phyloP scores from a whole-genome alignment of 2,113 vertebrate genomes.

The Uropsilus gracilis region DNA sequence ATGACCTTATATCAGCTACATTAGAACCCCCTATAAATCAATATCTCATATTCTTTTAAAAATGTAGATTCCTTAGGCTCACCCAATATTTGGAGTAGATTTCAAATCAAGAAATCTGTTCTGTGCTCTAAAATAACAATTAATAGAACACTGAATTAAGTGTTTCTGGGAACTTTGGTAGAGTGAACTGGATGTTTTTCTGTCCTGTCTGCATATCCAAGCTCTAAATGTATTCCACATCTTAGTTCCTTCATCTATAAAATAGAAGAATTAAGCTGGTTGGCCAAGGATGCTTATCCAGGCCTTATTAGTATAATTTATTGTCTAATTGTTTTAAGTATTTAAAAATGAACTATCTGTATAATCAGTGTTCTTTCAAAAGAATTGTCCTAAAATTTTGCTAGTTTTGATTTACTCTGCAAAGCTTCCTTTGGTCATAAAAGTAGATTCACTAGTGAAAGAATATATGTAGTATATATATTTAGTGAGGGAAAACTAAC shows the following conservation, averaged over 20 bases:
- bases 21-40: neutral
- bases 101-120: neutral
- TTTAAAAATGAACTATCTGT: neutral
- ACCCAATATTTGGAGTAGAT: neutral
- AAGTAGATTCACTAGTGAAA: neutral
- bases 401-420: neutral
- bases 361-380: neutral
- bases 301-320: neutral
- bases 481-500: neutral
- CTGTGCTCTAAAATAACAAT: neutral
- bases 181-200: neutral
- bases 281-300: neutral
- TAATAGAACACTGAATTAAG: neutral
- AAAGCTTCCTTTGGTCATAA: neutral
- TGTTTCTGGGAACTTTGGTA: neutral
- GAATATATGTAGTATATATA: neutral
- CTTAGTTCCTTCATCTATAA: slow-evolving; percentile 11
- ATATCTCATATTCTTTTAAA: neutral
- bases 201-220: neutral
- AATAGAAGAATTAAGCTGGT: neutral
- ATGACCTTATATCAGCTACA: neutral
- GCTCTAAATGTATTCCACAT: neutral
- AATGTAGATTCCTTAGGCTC: neutral
- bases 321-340: neutral
- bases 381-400: neutral